Percentiles rank a stretch among this genome's conserved stretches.
Evolutionary conservation across 2,888 invertebrate species (phyloP).

Genomic region (Zaprionus obscuricornis): DNA sequence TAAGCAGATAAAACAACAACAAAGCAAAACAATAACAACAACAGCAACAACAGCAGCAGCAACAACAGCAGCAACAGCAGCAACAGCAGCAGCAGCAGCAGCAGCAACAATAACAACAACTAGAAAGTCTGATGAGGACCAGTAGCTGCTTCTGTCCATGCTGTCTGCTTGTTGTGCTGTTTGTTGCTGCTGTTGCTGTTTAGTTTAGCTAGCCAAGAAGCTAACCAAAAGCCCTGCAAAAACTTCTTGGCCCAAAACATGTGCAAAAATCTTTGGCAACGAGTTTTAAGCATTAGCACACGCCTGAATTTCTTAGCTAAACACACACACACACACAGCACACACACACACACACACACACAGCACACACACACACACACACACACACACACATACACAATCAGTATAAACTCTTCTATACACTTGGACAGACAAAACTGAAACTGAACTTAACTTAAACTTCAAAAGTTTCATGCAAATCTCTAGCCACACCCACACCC

Average conservation of each 20-base stretch:
- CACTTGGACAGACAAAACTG: background rate
- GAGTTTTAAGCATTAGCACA: conserved; percentile 73
- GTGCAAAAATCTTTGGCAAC: conserved; percentile 68
- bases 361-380: conserved; percentile 14
- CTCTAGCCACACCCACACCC: conserved; percentile 31
- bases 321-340: background rate
- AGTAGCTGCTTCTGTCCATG: conserved; percentile 54
- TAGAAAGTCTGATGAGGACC: conserved; percentile 37
- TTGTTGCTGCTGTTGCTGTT: conserved; percentile 31
- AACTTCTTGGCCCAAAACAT: conserved; percentile 69
- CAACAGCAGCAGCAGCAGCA: background rate
- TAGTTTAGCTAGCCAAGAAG: conserved; percentile 36
- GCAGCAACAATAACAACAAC: background rate
- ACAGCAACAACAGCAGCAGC: conserved; percentile 20
- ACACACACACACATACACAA: background rate
- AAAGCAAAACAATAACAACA: conserved; percentile 18
- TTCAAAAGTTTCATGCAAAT: conserved; percentile 26
- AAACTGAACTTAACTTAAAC: too few relatives aligned
- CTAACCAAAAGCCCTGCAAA: conserved; percentile 38
- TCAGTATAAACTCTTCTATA: too few relatives aligned
- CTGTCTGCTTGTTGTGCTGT: conserved; percentile 42
- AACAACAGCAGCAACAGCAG: conserved; percentile 5
- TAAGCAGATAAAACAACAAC: conserved; percentile 23
- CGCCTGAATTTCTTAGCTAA: conserved; percentile 68
- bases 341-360: conserved; percentile 15